Conservation (phyloP, 2,797 vertebrate species). For the Dallia pectoralis region DNA sequence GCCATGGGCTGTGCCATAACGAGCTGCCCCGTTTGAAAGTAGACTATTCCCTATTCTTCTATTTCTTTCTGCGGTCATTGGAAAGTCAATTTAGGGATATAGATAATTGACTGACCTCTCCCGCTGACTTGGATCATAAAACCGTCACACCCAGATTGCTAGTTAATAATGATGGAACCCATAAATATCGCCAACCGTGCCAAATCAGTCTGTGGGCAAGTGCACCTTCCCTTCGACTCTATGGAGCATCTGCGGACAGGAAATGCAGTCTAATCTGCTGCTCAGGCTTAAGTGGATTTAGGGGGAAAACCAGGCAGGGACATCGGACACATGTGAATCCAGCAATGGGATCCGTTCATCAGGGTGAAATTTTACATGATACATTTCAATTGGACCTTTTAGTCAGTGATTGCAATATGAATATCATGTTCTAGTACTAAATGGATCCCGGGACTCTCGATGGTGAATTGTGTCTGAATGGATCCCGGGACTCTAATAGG, state of each 20-base stretch:
- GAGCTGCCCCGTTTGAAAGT: neutral
- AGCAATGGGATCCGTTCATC: neutral
- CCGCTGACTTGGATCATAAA: neutral
- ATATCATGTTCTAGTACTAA: neutral
- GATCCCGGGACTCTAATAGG: too few species aligned
- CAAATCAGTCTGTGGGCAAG: neutral
- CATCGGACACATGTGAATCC: slow-evolving; percentile 37
- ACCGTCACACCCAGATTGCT: neutral
- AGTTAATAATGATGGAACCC: neutral
- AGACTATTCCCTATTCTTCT: neutral
- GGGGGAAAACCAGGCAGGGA: slow-evolving; percentile 29
- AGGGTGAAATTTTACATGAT: neutral
- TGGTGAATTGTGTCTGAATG: too few species aligned
- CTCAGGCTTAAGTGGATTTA: slow-evolving; percentile 63
- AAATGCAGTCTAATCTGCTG: slow-evolving; percentile 59
- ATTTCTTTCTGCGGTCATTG: neutral
- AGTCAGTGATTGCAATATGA: neutral
- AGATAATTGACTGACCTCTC: neutral
- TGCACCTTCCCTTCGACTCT: neutral
- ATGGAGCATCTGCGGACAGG: slow-evolving; percentile 15
- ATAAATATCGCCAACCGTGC: neutral
- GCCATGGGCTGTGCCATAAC: neutral
- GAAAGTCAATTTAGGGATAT: neutral
- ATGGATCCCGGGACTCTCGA: neutral
- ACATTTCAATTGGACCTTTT: too few species aligned